Percentiles rank a stretch among this genome's conserved stretches.
These are phyloP conservation scores for Vombatus ursinus DNA, from an alignment of 2,113 vertebrate genomes.

Conservation along the genomic window DNA sequence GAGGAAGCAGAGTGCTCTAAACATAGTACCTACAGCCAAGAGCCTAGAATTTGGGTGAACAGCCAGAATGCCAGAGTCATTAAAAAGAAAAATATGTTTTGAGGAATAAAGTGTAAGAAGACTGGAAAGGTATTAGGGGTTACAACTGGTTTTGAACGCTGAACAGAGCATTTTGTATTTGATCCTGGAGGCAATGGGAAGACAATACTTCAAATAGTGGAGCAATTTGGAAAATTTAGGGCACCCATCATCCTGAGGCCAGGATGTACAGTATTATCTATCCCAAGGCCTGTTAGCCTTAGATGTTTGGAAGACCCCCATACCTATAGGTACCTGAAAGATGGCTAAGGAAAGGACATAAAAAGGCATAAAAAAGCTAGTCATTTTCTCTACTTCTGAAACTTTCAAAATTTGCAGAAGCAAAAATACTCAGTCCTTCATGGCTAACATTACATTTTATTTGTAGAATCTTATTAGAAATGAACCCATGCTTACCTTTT, in stretches of 20 bases:
- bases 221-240: not conserved
- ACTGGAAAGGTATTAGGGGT: not conserved
- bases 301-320: not conserved
- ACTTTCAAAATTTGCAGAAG: not conserved
- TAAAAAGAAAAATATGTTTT: not conserved
- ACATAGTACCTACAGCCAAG: not conserved
- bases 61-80: not conserved
- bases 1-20: not conserved
- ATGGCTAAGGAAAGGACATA: not conserved
- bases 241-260: not conserved
- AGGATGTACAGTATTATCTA: not conserved
- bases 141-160: not conserved
- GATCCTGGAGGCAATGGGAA: not conserved
- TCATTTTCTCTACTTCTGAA: not conserved
- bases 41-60: not conserved
- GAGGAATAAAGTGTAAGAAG: not conserved
- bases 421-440: not conserved
- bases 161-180: too few species aligned
- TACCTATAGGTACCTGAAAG: fast-evolving
- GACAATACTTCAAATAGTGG: not conserved
- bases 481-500: constrained; percentile 88
- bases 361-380: not conserved
- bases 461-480: constrained; percentile 10
- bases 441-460: not conserved
- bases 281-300: not conserved